Evolutionary conservation across 1,140 invertebrate species (phyloP), one percentile per base, ranked within the genome.

Genomic region (Steinernema khuongi): DNA sequence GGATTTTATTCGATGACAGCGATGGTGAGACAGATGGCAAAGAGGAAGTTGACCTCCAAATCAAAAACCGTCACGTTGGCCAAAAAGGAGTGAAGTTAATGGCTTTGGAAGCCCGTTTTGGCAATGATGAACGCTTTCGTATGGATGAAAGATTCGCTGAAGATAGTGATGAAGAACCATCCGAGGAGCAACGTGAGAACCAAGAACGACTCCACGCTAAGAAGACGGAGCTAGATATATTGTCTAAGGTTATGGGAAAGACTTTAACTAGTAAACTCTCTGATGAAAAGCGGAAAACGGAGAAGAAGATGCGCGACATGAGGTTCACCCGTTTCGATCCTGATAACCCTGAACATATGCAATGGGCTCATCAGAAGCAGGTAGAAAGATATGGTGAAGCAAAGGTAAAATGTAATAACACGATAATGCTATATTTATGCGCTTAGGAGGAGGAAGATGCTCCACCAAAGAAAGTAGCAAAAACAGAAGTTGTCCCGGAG

Each of bases 91-190:
- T 22, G 4, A 60, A 60, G 19, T 26, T 60, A 17, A 60, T 60
- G 50, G 50, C 50, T 60, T n/a, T 60, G 50, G 50, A 60, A 60
- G 50, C 50, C 2, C 50, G 50, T n/a, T 60, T 60, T 22, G 50
- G 50, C 19, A 60, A 60, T 22, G 50, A 60, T 26, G 50, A 60
- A 4, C 50, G 50, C 26, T 60, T 60, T 60, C 50, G 50, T 60
- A 60, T 60, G 50, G 50, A 60, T 60, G 50, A 60, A 14, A 60
- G 26, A 26, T 60, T 60, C 19, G 50, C 50, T 22, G 50, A 60
- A 22, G 50, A 60, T 26, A 60, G 50, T 22, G 50, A 60, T 26
- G 50, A 60, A 60, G 50, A 60, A 4, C 50, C 50, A 2, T 60
- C 50, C 26, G 50, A 60, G 26, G 50, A 60, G 26, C 50, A n/a